Evolutionary conservation across 2,888 invertebrate genomes (phyloP), one percentile per base, ranked within the genome.

Genomic region (Rugalucina vietnamica): DNA sequence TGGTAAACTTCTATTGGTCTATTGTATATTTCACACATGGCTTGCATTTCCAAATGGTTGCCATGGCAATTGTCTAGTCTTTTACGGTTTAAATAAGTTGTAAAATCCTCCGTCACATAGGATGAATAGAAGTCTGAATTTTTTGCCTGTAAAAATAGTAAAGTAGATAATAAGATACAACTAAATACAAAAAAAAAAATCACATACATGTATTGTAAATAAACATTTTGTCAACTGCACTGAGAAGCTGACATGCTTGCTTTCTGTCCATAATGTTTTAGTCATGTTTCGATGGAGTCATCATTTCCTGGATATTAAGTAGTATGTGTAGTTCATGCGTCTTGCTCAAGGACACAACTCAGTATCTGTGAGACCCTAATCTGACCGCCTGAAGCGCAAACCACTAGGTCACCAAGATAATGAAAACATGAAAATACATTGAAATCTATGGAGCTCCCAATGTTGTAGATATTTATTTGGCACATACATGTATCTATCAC

Each of bases 1-100:
- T 97, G 97, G 94, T 97, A 98, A 18, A 98, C 97, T 95, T 98
- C 98, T 82, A 98, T 97, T 1, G 97, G 97, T 82, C 98, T 96
- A 95, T 97, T 98, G 94, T 97, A 98, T 95, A 98, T 96, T 95
- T 98, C 98, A 79, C 97, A 97, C 96, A 98, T 96, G 32, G 98
- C 98, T 95, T 98, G 98, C 94, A 98, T 97, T 95, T 98, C 98
- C 90, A 98, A 96, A 94, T 98, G 98, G 95, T 98, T 98, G 70
- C 98, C 98, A 95, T 98, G 98, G 36, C 97, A 97, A 93, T 96
- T 96, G 92, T 97, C 97, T 91, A 96, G 96, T 32, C 97, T 96
- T 95, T 98, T 98, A 54, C 98, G 96, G 90, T 96, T 96, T 34
- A 98, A 96, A 93, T 98, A 98, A 54, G 96, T 97, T 85, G 96